phyloP scores from a whole-genome alignment of 2,797 vertebrate genomes.

The Serranus cabrilla region DNA sequence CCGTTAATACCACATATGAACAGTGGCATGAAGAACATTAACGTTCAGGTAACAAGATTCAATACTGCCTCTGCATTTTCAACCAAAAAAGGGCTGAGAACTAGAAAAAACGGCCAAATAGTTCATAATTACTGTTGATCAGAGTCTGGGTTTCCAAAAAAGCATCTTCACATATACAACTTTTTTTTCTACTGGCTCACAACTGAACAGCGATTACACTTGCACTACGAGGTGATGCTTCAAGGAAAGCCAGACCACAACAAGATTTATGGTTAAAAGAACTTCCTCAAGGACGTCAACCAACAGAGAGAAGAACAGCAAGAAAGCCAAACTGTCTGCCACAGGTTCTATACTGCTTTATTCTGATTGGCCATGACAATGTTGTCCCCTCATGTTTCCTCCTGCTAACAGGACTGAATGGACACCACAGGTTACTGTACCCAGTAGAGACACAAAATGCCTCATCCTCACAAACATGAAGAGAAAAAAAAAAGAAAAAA shows the following conservation, averaged over 20 bases:
- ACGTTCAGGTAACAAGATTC: constrained; percentile 22
- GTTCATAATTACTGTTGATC: constrained; percentile 7
- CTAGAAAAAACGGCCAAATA: neutral
- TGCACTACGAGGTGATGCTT: constrained; percentile 11
- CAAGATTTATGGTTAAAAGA: constrained; percentile 49
- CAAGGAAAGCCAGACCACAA: constrained; percentile 39
- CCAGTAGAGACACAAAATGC: constrained; percentile 76
- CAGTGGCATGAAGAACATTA: constrained; percentile 15
- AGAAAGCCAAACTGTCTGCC: constrained; percentile 51
- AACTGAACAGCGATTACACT: constrained; percentile 34
- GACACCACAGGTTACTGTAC: constrained; percentile 77
- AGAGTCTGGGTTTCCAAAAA: constrained; percentile 47
- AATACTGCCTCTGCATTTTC: constrained; percentile 39
- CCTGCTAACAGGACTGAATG: constrained; percentile 65
- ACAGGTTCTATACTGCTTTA: constrained; percentile 37
- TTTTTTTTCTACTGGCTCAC: constrained; percentile 27
- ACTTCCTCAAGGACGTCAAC: constrained; percentile 55
- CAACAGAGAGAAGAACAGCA: constrained; percentile 38
- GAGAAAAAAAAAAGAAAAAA: constrained; percentile 28
- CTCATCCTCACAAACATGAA: constrained; percentile 70
- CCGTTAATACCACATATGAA: constrained; percentile 34
- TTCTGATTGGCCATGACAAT: constrained; percentile 39
- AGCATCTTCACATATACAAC: constrained; percentile 38
- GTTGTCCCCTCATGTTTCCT: constrained; percentile 32
- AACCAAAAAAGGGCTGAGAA: constrained; percentile 24